These are phyloP conservation scores for Palythoa grandis DNA, from an alignment of 92 coral and sea anemone species.

Conservation along the genomic window DNA sequence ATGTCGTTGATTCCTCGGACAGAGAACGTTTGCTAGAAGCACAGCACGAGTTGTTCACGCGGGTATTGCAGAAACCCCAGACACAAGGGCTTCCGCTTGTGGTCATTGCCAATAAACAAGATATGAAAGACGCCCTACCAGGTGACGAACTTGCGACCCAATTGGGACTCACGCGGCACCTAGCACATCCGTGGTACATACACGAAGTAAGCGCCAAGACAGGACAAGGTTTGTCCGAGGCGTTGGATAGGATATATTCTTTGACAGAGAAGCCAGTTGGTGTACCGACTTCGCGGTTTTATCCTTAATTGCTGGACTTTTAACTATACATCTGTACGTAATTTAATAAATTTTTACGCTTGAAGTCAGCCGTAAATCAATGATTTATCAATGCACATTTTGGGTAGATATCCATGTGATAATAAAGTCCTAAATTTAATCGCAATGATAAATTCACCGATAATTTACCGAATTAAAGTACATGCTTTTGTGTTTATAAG, in stretches of 20 bases:
- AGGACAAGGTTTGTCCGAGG: conserved; percentile 30
- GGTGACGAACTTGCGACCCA: not conserved
- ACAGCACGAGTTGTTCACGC: conserved; percentile 20
- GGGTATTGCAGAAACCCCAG: conserved; percentile 26
- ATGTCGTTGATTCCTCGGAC: conserved; percentile 39
- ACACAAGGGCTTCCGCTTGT: conserved; percentile 34
- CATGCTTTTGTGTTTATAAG: too few species aligned
- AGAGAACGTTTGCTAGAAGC: conserved; percentile 15
- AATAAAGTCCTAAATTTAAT: too few species aligned
- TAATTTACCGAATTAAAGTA: too few species aligned
- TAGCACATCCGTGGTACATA: conserved; percentile 26
- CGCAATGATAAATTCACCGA: too few species aligned
- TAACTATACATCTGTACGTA: too few species aligned
- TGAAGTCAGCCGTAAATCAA: too few species aligned
- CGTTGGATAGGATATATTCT: conserved; percentile 14
- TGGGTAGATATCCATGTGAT: too few species aligned
- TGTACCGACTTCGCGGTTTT: conserved; percentile 33
- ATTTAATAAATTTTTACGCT: too few species aligned
- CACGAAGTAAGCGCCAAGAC: conserved; percentile 38
- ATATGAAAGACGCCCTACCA: not conserved
- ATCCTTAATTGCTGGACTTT: not conserved
- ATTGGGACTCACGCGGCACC: conserved; percentile 13
- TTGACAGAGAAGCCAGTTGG: conserved; percentile 7
- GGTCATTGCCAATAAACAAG: conserved; percentile 42
- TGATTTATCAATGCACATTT: too few species aligned